Base-by-base conservation (phyloP, 2,888 invertebrate species). In the Abrostola tripartita region DNA sequence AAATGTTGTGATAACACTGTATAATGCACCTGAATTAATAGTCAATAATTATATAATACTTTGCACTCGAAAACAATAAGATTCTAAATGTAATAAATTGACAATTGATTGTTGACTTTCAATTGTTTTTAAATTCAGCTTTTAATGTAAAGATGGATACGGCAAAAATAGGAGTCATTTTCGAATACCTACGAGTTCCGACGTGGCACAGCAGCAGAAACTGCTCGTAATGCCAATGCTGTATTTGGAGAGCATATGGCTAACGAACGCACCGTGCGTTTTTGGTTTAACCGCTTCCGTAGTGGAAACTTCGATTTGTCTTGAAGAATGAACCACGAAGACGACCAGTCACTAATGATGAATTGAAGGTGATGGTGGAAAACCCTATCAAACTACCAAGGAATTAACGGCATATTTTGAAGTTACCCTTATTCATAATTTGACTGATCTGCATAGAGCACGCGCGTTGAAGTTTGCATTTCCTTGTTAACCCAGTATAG, bases 111-210 rank as follows among this genome's bases (percentile, higher is more conserved):
- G n/a, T n/a, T n/a, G n/a, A n/a, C n/a, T n/a, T n/a, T n/a, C n/a
- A n/a, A n/a, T n/a, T n/a, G n/a, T n/a, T n/a, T n/a, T n/a, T n/a
- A n/a, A n/a, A n/a, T n/a, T n/a, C n/a, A n/a, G n/a, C n/a, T n/a
- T n/a, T n/a, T n/a, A n/a, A n/a, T n/a, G n/a, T n/a, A n/a, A n/a
- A n/a, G n/a, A n/a, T n/a, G n/a, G n/a, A n/a, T n/a, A n/a, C n/a
- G n/a, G n/a, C n/a, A n/a, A n/a, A n/a, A n/a, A 53, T 42, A 6
- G 41, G 41, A 53, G 53, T 42, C 0, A 11, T 53, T 41, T 53
- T 53, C 42, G 35, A 53, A 42, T n/a, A n/a, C n/a, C n/a, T 53
- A 41, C 42, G 41, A 53, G 35, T 53, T 41, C 42, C 41, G 14
- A 53, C 53, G 42, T 36, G 42, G 42, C 41, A 35, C 24, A 41